These are phyloP conservation scores for Mormyrops attenuatus DNA, from an alignment of 2,797 vertebrate species.

Conservation along the genomic window DNA sequence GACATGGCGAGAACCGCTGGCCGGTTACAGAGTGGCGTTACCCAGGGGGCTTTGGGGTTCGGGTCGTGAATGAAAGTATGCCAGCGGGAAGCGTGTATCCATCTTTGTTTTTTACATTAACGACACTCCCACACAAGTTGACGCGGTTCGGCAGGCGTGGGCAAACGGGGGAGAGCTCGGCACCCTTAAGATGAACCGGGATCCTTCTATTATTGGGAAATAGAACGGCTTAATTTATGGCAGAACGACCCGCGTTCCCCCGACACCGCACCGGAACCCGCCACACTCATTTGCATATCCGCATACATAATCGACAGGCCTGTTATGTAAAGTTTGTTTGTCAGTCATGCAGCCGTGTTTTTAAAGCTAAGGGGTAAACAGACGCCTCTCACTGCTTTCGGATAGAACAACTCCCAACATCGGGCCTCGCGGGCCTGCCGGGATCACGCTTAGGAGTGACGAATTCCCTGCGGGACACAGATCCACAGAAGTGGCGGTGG, in stretches of 20 bases:
- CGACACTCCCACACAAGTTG: too few relatives aligned
- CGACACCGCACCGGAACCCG: slow-evolving; percentile 26
- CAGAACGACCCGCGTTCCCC: slow-evolving; percentile 15
- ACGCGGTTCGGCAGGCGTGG: background rate
- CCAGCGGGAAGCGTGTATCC: background rate
- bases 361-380: background rate
- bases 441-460: background rate
- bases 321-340: background rate
- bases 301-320: slow-evolving; percentile 14
- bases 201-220: slow-evolving; percentile 8
- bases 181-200: background rate
- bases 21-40: background rate
- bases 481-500: background rate
- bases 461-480: background rate
- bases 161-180: background rate
- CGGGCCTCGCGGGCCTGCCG: background rate
- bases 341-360: background rate
- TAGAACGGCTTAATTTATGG: slow-evolving; percentile 21
- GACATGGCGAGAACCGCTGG: background rate
- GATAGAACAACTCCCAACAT: background rate
- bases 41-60: background rate
- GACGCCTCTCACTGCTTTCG: background rate
- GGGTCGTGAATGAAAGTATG: background rate
- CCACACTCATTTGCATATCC: slow-evolving; percentile 34
- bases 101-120: background rate